Evolutionary conservation across 2,113 vertebrate species (phyloP).

Genomic region (Lepisosteus osseus): DNA sequence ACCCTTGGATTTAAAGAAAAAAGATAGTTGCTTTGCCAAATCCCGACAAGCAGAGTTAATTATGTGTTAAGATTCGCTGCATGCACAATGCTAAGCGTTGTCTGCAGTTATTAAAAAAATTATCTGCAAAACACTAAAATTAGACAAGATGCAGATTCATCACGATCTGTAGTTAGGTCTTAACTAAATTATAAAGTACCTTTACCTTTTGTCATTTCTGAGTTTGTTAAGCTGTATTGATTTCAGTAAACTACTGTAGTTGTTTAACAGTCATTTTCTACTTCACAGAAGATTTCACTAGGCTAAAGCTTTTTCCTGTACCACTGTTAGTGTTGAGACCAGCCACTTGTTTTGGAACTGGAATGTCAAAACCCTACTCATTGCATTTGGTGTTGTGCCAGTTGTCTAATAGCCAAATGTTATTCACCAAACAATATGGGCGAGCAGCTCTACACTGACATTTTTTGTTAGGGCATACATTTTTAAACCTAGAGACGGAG

Average conservation of each 20-base stretch:
- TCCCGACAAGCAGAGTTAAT: too few relatives aligned
- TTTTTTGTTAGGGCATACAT: not conserved
- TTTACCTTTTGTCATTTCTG: constrained; percentile 11
- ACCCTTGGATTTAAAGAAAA: too few relatives aligned
- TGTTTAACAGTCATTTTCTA: not conserved
- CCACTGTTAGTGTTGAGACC: constrained; percentile 5
- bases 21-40: too few relatives aligned
- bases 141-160: constrained; percentile 21
- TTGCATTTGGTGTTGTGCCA: not conserved
- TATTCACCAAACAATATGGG: not conserved
- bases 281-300: not conserved
- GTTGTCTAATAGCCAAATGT: not conserved
- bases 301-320: constrained; percentile 5
- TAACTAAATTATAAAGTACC: constrained; percentile 34
- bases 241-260: constrained; percentile 12
- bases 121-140: constrained; percentile 20
- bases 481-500: constrained; percentile 8
- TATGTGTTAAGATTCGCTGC: too few relatives aligned
- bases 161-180: constrained; percentile 31
- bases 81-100: too few relatives aligned
- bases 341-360: not conserved
- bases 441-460: not conserved
- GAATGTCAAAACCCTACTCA: not conserved
- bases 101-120: too few relatives aligned
- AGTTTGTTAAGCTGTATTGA: not conserved